A percentile compares a stretch with the other conserved stretches of the same genome.
Evolutionary conservation across 2,113 vertebrate genomes (phyloP).

Genomic region (Lepidothrix coronata): DNA sequence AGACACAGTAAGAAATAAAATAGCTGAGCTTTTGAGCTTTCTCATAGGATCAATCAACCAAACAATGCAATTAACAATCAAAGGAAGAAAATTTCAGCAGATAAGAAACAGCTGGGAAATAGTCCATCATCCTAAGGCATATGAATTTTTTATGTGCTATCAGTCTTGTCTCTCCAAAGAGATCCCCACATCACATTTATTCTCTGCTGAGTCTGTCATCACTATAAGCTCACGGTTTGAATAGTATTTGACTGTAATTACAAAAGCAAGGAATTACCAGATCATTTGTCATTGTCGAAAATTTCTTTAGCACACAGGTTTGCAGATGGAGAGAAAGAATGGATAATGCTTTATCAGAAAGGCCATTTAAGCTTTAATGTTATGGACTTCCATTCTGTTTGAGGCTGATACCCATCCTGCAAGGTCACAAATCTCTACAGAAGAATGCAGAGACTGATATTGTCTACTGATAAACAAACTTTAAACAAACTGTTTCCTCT

Average conservation of each 20-base stretch:
- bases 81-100: neutral
- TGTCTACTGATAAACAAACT: accelerated
- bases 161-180: neutral
- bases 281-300: neutral
- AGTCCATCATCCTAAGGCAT: neutral
- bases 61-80: neutral
- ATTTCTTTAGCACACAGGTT: neutral
- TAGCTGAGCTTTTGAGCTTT: neutral
- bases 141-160: neutral
- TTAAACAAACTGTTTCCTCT: neutral
- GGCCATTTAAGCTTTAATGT: neutral
- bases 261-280: neutral
- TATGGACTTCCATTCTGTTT: neutral
- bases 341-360: neutral
- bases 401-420: neutral
- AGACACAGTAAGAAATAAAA: neutral
- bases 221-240: neutral
- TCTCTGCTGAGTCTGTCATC: neutral
- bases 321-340: neutral
- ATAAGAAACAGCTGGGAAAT: neutral
- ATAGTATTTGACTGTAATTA: neutral
- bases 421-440: neutral
- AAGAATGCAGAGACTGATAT: neutral
- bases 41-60: neutral
- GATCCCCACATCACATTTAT: neutral